Percentiles rank a stretch among this genome's conserved stretches.
phyloP scores from a whole-genome alignment of 2,888 invertebrate species.

The Drosophila tanythrix region DNA sequence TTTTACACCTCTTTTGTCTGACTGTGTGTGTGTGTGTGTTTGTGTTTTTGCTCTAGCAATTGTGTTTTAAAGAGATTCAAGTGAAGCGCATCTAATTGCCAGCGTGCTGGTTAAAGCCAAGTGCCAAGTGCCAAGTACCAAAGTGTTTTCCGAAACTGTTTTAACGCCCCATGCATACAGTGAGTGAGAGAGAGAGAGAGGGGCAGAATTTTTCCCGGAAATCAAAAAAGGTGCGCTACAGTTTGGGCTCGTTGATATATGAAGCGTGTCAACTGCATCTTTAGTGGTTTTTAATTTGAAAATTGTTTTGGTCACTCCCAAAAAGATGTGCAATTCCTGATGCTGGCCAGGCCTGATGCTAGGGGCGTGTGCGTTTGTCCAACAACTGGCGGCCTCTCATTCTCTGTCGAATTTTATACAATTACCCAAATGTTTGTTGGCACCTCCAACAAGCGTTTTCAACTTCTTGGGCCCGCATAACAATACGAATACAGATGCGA shows the following conservation, averaged over 20 bases:
- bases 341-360: conserved; percentile 5
- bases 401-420: conserved; percentile 6
- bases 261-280: conserved; percentile 79
- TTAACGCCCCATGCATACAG: conserved; percentile 59
- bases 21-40: conserved; percentile 42
- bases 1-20: conserved; percentile 79
- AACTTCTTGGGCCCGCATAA: conserved; percentile 57
- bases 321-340: conserved; percentile 1
- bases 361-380: conserved; percentile 65
- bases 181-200: too few relatives aligned
- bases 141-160: conserved; percentile 72
- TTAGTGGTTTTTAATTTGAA: conserved; percentile 80
- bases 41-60: conserved; percentile 52
- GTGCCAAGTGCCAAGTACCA: conserved; percentile 36
- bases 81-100: conserved; percentile 81
- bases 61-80: conserved; percentile 81
- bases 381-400: conserved; percentile 61
- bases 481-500: conserved; percentile 20
- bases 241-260: conserved; percentile 64
- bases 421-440: conserved; percentile 56
- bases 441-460: conserved; percentile 47
- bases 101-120: conserved; percentile 57
- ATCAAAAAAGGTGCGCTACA: conserved; percentile 67
- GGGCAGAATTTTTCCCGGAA: conserved; percentile 68
- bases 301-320: conserved; percentile 73